Evolutionary conservation across 2,888 invertebrate species (phyloP), one percentile per base, ranked within the genome.

Genomic region (Helleia helle): DNA sequence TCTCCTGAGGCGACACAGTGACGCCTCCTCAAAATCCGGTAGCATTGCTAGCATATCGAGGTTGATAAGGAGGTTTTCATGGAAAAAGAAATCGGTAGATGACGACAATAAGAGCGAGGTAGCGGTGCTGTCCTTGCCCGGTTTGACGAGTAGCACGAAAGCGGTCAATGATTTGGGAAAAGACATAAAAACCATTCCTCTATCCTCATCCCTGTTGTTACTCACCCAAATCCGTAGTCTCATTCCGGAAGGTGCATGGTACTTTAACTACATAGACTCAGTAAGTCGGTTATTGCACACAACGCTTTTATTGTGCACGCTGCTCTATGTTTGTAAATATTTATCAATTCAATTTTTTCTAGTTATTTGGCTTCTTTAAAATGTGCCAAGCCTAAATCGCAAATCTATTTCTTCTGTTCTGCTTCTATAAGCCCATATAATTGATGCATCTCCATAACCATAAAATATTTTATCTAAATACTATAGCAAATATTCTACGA

Each of bases 261-360:
- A 83, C 70, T 83, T 65, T 81, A 69, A 76, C 58, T 81, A 79
- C 60, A 65, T 81, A 68, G 74, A 80, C 65, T 83, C 81, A 83
- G 83, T 83, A 62, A 60, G 62, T 65, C 59, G 63, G 64, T 59
- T 43, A 17, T 47, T 49, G 49, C 42, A 49, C 34, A 28, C 26
- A 11, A 22, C 11, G 28, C 28, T 29, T 29, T 18, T 11, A 12
- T 3, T 34, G 34, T 34, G 34, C 22, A 22, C 34, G 34, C 34
- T 15, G 13, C 36, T 29, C 36, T 15, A 11, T 15, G 1, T 13
- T 7, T 5, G 1, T 6, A 5, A 8, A 13, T 13, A 2, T 29
- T 4, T 29, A 14, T 7, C n/a, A n/a, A n/a, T n/a, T n/a, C n/a
- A n/a, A n/a, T n/a, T n/a, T n/a, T n/a, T n/a, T n/a, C n/a, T n/a